phyloP scores from a whole-genome alignment of 30 jellyfish, hydroid and myxozoan species.

The Aurelia sp. region DNA sequence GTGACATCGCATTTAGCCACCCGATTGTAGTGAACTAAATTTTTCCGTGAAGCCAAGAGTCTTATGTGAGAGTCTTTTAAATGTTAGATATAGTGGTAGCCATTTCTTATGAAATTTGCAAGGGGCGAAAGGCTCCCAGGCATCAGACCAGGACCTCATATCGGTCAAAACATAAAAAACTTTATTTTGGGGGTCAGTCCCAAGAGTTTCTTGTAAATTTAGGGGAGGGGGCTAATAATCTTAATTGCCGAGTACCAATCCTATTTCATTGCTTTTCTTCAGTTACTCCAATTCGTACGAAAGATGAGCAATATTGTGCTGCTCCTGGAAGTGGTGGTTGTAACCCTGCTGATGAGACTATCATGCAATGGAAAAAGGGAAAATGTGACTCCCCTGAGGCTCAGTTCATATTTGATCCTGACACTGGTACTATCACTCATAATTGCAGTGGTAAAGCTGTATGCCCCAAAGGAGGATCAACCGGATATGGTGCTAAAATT shows the following conservation, averaged over 20 bases:
- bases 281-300: slow-evolving; percentile 65
- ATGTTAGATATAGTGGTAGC: no score
- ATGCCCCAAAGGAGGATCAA: slow-evolving; percentile 72
- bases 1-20: no score
- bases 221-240: no score
- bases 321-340: slow-evolving; percentile 91
- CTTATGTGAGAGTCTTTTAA: no score
- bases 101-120: no score
- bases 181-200: not conserved
- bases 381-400: slow-evolving; percentile 85
- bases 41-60: no score
- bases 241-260: not conserved
- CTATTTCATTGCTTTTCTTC: not conserved
- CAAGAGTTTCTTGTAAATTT: no score
- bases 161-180: not conserved
- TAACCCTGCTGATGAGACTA: slow-evolving; percentile 63
- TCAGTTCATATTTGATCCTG: slow-evolving; percentile 73
- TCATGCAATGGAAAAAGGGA: slow-evolving; percentile 72
- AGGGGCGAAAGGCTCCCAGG: no score
- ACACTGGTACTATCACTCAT: slow-evolving; percentile 83
- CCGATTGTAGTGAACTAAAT: no score
- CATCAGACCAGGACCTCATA: not conserved
- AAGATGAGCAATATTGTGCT: slow-evolving; percentile 67
- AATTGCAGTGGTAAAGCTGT: slow-evolving; percentile 93
- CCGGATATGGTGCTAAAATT: slow-evolving; percentile 9